A percentile compares a stretch with the other conserved stretches of the same genome.
Conservation (phyloP, 2,113 vertebrate genomes). For the Andinoacara biseriatus region DNA sequence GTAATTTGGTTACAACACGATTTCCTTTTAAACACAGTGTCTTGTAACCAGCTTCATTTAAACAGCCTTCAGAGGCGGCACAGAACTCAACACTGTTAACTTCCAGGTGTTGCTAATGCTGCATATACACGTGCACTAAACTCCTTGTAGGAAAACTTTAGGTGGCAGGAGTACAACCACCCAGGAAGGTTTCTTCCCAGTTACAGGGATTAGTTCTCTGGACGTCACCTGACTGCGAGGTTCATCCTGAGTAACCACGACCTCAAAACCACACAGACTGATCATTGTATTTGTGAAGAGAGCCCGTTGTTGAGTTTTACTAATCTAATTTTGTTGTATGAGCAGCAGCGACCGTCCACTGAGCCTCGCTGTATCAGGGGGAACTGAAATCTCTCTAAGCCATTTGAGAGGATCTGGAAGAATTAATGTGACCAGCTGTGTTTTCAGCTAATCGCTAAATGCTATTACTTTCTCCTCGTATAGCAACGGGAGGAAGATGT, state of each 20-base stretch:
- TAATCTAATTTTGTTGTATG: constrained; percentile 31
- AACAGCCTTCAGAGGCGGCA: not conserved
- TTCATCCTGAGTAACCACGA: not conserved
- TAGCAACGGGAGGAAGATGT: no score
- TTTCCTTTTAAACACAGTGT: not conserved
- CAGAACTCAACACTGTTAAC: no score
- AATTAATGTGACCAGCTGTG: no score
- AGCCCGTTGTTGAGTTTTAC: not conserved
- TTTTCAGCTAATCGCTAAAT: not conserved
- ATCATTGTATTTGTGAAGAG: not conserved
- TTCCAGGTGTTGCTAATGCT: not conserved
- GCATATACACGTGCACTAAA: not conserved
- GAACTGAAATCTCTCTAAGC: not conserved
- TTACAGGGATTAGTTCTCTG: not conserved
- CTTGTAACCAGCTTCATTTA: not conserved
- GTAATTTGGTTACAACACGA: not conserved
- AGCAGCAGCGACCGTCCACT: not conserved
- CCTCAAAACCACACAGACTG: not conserved
- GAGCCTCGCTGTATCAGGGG: not conserved
- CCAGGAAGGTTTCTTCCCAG: not conserved
- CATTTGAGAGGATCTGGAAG: no score
- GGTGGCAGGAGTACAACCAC: constrained; percentile 1
- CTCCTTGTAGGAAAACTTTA: no score
- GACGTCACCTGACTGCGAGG: not conserved
- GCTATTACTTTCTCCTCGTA: not conserved